Evolutionary conservation across 2,113 vertebrate species (phyloP).

Genomic region (Hypocryptadius cinnamomeus): DNA sequence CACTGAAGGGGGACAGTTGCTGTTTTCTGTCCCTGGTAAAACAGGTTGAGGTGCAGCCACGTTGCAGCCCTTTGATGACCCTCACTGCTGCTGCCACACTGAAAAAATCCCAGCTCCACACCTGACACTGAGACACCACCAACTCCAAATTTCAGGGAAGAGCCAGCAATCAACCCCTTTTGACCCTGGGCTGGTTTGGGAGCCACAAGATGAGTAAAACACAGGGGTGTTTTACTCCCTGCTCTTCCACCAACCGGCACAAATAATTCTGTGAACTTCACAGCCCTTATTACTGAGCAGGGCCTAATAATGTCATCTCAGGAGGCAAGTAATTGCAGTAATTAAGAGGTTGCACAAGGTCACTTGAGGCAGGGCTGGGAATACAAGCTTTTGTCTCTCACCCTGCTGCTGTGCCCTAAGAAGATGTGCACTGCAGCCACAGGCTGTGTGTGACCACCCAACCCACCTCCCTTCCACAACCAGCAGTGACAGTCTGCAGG

Average conservation of each 20-base stretch:
- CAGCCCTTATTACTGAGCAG: slow-evolving; percentile 43
- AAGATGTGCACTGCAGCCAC: background rate
- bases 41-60: background rate
- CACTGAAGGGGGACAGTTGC: background rate
- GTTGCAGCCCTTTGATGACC: background rate
- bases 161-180: background rate
- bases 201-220: background rate
- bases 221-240: background rate
- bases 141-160: background rate
- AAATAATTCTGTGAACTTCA: slow-evolving; percentile 56
- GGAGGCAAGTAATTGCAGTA: slow-evolving; percentile 65
- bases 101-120: background rate
- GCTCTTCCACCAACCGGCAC: slow-evolving; percentile 5
- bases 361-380: slow-evolving; percentile 56
- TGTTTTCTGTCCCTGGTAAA: background rate
- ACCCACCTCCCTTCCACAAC: background rate
- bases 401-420: background rate
- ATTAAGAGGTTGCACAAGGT: slow-evolving; percentile 66
- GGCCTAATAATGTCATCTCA: slow-evolving; percentile 62
- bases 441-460: background rate
- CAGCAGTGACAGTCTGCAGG: background rate
- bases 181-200: background rate
- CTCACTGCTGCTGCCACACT: background rate
- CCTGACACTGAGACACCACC: background rate
- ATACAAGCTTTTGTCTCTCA: slow-evolving; percentile 54